Base-by-base conservation (phyloP, 2,113 vertebrate species). In the Hydropotes inermis region DNA sequence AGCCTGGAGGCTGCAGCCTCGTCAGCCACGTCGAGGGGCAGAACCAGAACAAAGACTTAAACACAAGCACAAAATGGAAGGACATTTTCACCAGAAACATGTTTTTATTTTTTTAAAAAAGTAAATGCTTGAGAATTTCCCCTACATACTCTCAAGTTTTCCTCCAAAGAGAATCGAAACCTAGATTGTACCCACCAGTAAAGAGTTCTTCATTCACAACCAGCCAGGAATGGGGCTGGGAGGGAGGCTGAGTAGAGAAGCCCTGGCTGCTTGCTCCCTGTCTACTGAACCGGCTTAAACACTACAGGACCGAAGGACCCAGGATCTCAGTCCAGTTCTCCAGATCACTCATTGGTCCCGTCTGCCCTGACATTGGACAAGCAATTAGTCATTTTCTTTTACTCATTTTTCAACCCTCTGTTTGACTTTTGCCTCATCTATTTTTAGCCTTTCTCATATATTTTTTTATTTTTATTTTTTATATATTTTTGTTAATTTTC, bases 401-500 rank as follows among this genome's bases (percentile, higher is more conserved):
- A 45, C 92, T 87, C 82, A 39, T 45, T 95, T 96, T 83, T 57
- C 74, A 96, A 6, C 7, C n/a, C 10, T 86, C 52, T 60, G n/a
- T 74, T 93, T 93, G 97, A 93, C 94, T 96, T 96, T 97, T 93
- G 92, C 96, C 91, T 60, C 27, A 60, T 95, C 50, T 97, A 16
- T 55, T 95, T 96, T 96, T 78, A 50, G 60, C 47, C 7, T 86
- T 76, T 89, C 57, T 94, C 50, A 2, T 89, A n/a, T n/a, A n/a
- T n/a, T n/a, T n/a, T n/a, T n/a, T n/a, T n/a, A n/a, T n/a, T n/a
- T n/a, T n/a, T n/a, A n/a, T n/a, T n/a, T n/a, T n/a, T n/a, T n/a
- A n/a, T n/a, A n/a, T n/a, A 74, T 85, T 95, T 94, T 95, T 95
- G 92, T 88, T 94, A 95, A 96, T 96, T 97, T 98, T 88, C 76